Evolutionary conservation across 2,113 vertebrate species (phyloP).

Genomic region (Colius striatus): DNA sequence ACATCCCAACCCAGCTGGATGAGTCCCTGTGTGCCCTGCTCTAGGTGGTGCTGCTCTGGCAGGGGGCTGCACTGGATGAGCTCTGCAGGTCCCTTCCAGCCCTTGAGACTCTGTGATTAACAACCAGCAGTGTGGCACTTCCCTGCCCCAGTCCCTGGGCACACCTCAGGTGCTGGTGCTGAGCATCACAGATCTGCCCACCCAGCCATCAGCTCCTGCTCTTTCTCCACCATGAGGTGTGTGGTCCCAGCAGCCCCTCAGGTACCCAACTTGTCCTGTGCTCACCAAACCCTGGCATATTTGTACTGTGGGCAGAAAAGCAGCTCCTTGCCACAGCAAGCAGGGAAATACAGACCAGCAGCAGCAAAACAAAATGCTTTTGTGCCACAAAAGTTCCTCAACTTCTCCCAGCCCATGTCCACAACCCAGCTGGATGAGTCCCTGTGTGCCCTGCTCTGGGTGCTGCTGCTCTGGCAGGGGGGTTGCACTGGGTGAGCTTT

Average conservation of each 20-base stretch:
- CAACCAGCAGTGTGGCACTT: not conserved
- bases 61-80: no score
- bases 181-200: not conserved
- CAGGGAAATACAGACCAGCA: fast-evolving
- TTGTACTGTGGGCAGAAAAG: fast-evolving
- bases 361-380: not conserved
- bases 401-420: not conserved
- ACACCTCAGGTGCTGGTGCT: fast-evolving
- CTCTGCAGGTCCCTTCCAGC: no score
- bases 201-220: not conserved
- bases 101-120: no score
- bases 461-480: no score
- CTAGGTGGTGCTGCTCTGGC: no score
- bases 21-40: no score
- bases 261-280: fast-evolving
- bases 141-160: fast-evolving
- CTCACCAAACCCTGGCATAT: fast-evolving
- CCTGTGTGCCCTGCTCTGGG: no score
- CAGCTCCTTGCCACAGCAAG: not conserved
- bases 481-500: no score
- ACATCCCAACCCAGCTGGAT: no score
- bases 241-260: fast-evolving
- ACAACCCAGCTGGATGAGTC: no score
- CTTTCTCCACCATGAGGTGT: fast-evolving
- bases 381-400: not conserved